A percentile compares a stretch with the other conserved stretches of the same genome.
phyloP scores from a whole-genome alignment of 2,888 invertebrate species.

The Aphodius sticticus region DNA sequence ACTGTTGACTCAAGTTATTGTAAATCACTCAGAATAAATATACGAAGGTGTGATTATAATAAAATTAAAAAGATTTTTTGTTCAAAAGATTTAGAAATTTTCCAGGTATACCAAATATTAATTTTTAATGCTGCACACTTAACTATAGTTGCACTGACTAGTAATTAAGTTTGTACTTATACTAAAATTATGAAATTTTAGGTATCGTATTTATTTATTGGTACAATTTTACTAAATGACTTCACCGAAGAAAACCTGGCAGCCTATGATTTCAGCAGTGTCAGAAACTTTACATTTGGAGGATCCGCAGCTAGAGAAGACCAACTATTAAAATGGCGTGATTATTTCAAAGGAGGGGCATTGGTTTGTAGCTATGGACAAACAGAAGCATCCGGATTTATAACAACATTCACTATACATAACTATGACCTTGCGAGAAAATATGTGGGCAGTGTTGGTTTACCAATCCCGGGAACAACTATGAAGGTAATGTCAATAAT shows the following conservation, averaged over 20 bases:
- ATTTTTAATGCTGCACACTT: no score
- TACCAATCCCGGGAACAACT: slow-evolving; percentile 26
- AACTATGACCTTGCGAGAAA: neutral
- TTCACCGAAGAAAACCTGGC: slow-evolving; percentile 28
- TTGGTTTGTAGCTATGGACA: slow-evolving; percentile 37
- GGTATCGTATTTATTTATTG: slow-evolving; percentile 39
- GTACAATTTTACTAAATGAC: slow-evolving; percentile 36
- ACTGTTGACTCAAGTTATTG: no score
- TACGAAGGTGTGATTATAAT: no score
- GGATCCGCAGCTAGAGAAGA: slow-evolving; percentile 33
- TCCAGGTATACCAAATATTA: no score
- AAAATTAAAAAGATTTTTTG: no score
- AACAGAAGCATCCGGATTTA: slow-evolving; percentile 41
- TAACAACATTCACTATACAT: slow-evolving; percentile 20
- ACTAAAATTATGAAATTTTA: slow-evolving; percentile 29
- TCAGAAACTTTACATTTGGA: slow-evolving; percentile 33
- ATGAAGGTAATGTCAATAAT: slow-evolving; percentile 26
- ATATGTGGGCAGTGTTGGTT: slow-evolving; percentile 24
- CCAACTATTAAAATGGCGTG: slow-evolving; percentile 33
- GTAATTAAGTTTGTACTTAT: no score
- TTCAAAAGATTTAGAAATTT: no score
- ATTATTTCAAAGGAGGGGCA: slow-evolving; percentile 32
- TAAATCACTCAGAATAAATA: no score
- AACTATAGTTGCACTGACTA: no score
- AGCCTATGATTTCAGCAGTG: slow-evolving; percentile 32